Evolutionary conservation across 2,888 invertebrate genomes (phyloP), one percentile per base, ranked within the genome.

Genomic region (Nasonia oneida): DNA sequence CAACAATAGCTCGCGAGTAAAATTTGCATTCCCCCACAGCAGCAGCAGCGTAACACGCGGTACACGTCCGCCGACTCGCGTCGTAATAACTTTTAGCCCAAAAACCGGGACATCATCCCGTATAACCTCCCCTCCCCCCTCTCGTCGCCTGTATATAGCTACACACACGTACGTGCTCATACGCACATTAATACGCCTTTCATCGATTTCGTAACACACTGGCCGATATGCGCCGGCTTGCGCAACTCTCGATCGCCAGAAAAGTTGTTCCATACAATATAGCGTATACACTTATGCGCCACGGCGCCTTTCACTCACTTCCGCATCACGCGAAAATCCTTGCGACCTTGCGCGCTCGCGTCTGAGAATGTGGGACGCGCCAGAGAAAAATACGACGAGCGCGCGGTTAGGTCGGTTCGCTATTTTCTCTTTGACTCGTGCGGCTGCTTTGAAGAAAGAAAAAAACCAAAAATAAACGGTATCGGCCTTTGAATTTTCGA

Each of bases 271-370:
- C 70, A 15, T 70, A 70, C 18, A 37, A 3, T 14, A 6, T 15
- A 37, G 2, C 18, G 15, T 15, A 33, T 37, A 37, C 33, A 67
- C 37, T 29, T 5, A 37, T n/a, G 10, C 18, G 8, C 18, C 73
- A 12, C 73, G 12, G 47, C 73, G 14, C 73, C 73, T 73, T 73
- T 73, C 73, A 73, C 73, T 73, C 23, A 47, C 73, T 73, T 73
- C 73, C 73, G 73, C 23, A 23, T 47, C 42, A 23, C 47, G 23
- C 42, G 47, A 33, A 67, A 67, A 29, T 67, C 33, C 12, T 29
- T n/a, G 67, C 33, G 67, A 67, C 67, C 67, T 67, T 67, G 57
- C 57, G 57, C 57, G 67, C 57, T 18, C 57, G 67, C 15, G 53
- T 6, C 2, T 53, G 18, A n/a, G 67, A 67, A 67, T 67, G 67